phyloP scores from a whole-genome alignment of 2,113 vertebrate species.

The Rhipidura dahli region DNA sequence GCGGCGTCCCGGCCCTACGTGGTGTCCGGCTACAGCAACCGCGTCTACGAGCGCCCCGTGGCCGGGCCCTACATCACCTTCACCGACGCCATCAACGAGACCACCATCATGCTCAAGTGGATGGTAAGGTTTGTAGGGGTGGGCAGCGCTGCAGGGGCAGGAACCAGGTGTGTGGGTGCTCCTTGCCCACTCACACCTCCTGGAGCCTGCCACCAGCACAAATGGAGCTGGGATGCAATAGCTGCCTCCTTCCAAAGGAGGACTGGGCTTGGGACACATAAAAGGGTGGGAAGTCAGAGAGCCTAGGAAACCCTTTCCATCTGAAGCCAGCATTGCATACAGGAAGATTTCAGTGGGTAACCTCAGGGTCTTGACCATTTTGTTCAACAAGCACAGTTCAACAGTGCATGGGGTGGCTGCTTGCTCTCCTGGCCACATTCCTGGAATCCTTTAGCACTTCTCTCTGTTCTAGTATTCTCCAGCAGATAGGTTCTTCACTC shows the following conservation, averaged over 20 bases:
- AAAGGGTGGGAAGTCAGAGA: neutral
- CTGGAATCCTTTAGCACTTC: neutral
- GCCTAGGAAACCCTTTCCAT: neutral
- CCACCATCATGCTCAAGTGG: constrained; percentile 97
- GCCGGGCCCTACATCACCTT: constrained; percentile 97
- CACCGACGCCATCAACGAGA: constrained; percentile 94
- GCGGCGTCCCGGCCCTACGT: constrained; percentile 88
- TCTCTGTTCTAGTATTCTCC: neutral
- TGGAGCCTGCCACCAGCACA: neutral
- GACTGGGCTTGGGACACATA: neutral
- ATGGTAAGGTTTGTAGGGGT: constrained; percentile 75
- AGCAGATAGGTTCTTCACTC: neutral
- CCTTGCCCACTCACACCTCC: neutral
- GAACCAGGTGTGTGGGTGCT: neutral
- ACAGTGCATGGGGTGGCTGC: rapidly evolving
- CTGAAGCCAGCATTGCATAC: neutral
- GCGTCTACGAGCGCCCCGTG: constrained; percentile 85
- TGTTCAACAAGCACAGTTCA: neutral
- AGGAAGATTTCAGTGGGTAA: neutral
- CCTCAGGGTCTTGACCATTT: neutral
- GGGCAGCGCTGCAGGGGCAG: neutral
- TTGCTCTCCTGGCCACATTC: neutral
- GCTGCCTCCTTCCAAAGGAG: neutral
- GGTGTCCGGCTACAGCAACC: constrained; percentile 84
- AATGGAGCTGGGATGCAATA: neutral